Evolutionary conservation across 37 sponge, comb jelly and placozoan species (phyloP).

Genomic region (Beroe ovata): DNA sequence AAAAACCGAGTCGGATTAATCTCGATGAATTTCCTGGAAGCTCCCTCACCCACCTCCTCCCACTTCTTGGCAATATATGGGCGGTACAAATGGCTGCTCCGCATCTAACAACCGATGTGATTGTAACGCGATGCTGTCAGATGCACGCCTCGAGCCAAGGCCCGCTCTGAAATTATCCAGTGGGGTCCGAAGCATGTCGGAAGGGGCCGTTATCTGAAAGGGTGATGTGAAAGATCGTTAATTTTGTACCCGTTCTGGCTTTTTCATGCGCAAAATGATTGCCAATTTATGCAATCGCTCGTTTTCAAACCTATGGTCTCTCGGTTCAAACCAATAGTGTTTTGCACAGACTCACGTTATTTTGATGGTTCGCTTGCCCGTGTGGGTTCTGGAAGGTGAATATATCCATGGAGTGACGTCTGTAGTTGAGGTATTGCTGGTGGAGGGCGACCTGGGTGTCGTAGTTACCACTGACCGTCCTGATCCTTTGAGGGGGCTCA

Average conservation of each 20-base stretch:
- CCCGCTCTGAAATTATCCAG: not conserved
- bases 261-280: too few relatives aligned
- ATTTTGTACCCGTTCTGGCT: too few relatives aligned
- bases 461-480: slow-evolving; percentile 43
- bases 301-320: too few relatives aligned
- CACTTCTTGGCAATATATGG: slow-evolving; percentile 30
- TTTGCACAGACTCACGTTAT: not conserved
- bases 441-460: slow-evolving; percentile 70
- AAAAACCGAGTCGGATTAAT: too few relatives aligned
- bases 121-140: slow-evolving; percentile 53
- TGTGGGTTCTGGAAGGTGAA: slow-evolving; percentile 65
- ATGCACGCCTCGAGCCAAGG: not conserved
- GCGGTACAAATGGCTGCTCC: not conserved
- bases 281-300: too few relatives aligned
- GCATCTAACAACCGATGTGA: not conserved
- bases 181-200: slow-evolving; percentile 23
- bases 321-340: too few relatives aligned
- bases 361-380: not conserved
- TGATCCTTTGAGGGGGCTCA: slow-evolving; percentile 31
- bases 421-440: slow-evolving; percentile 72
- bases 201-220: not conserved
- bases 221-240: too few relatives aligned
- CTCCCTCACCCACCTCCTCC: too few relatives aligned
- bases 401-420: slow-evolving; percentile 69
- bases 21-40: too few relatives aligned